Conservation (phyloP, 2,797 vertebrate species). For the Hoplostethus mediterraneus region DNA sequence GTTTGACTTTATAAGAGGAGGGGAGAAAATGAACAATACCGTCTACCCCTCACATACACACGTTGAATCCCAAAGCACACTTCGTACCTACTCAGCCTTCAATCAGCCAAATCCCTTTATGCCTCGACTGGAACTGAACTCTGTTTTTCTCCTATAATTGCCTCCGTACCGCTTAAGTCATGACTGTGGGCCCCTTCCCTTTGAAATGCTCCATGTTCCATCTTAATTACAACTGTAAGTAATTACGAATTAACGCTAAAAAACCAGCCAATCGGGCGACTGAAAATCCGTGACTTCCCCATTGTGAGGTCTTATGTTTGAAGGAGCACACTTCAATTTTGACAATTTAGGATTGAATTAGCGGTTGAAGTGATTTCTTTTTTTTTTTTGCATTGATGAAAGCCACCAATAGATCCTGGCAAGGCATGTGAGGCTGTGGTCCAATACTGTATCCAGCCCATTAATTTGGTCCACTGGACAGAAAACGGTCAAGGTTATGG, state of each 20-base stretch:
- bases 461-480: not conserved
- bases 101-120: slow-evolving; percentile 39
- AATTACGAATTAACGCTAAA: slow-evolving; percentile 40
- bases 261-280: slow-evolving; percentile 15
- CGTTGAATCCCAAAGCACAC: slow-evolving; percentile 19
- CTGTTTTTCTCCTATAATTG: slow-evolving; percentile 58
- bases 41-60: not conserved
- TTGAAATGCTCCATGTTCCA: slow-evolving; percentile 47
- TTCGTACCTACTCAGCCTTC: slow-evolving; percentile 16
- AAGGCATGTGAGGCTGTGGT: not conserved
- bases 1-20: not conserved
- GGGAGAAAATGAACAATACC: not conserved
- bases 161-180: slow-evolving; percentile 58
- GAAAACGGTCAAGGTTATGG: not conserved
- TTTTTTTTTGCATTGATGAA: slow-evolving; percentile 12
- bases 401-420: not conserved
- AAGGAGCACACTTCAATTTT: slow-evolving; percentile 21
- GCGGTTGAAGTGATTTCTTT: slow-evolving; percentile 14
- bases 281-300: slow-evolving; percentile 21
- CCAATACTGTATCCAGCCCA: not conserved
- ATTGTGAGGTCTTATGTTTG: slow-evolving; percentile 36
- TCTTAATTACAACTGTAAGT: slow-evolving; percentile 61
- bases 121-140: slow-evolving; percentile 38
- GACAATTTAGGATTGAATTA: slow-evolving; percentile 22
- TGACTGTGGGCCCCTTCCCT: slow-evolving; percentile 33